Conservation (phyloP, 2,888 invertebrate genomes). For the Dugesia japonica region DNA sequence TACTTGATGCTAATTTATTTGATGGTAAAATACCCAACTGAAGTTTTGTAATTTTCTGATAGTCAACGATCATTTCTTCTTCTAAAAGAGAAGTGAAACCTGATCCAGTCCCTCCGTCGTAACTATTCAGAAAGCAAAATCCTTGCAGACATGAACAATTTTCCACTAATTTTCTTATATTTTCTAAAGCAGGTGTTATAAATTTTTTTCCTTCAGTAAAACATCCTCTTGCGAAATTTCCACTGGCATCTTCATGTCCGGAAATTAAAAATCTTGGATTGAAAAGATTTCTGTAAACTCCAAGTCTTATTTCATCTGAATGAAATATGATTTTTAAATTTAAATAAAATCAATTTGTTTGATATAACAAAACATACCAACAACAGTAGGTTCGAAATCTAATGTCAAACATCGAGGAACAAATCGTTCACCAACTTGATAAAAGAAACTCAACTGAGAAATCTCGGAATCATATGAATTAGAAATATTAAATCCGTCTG, state of each 20-base stretch:
- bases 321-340: no score
- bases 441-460: no score
- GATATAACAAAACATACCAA: no score
- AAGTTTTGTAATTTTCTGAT: not conserved
- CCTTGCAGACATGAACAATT: not conserved
- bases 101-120: slow-evolving; percentile 32
- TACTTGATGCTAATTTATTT: slow-evolving; percentile 25
- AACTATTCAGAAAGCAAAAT: slow-evolving; percentile 21
- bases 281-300: slow-evolving; percentile 1
- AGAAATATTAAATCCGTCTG: no score
- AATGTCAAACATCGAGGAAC: no score
- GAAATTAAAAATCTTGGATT: slow-evolving; percentile 10
- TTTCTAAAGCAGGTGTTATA: not conserved
- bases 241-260: slow-evolving; percentile 28
- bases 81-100: slow-evolving; percentile 23
- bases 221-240: slow-evolving; percentile 26
- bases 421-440: no score
- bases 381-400: no score
- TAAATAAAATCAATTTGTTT: no score
- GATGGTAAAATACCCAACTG: slow-evolving; percentile 26
- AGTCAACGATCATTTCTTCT: slow-evolving; percentile 17
- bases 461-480: no score
- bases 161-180: slow-evolving; percentile 24
- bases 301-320: slow-evolving; percentile 25
- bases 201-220: slow-evolving; percentile 25